Evolutionary conservation across 2,888 invertebrate genomes (phyloP).

Genomic region (Latrodectus elegans): DNA sequence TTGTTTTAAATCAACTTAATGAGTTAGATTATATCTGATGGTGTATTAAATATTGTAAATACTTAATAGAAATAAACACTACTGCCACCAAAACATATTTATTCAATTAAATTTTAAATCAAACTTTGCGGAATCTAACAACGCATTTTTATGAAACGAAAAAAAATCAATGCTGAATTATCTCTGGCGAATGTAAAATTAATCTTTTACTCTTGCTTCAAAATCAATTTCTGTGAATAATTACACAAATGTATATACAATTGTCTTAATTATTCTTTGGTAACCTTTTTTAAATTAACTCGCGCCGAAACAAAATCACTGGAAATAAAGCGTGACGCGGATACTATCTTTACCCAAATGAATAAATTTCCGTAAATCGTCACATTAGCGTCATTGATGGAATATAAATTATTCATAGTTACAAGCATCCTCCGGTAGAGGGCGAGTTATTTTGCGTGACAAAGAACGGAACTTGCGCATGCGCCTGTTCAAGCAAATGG

Average conservation of each 20-base stretch:
- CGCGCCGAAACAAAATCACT: not conserved
- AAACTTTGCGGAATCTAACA: no score
- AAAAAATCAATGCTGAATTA: not conserved
- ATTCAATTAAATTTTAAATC: no score
- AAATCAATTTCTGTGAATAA: not conserved
- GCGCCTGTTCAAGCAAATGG: conserved; percentile 6
- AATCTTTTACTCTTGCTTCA: not conserved
- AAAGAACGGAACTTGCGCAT: conserved; percentile 2
- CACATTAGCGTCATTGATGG: conserved; percentile 49
- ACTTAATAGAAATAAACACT: no score
- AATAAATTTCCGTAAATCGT: conserved; percentile 59
- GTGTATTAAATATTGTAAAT: no score
- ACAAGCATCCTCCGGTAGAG: conserved; percentile 28
- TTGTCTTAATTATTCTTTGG: conserved; percentile 3
- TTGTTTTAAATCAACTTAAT: no score
- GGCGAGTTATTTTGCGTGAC: conserved; percentile 43
- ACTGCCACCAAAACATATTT: no score
- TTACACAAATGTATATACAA: not conserved
- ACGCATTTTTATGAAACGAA: no score
- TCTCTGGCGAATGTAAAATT: not conserved
- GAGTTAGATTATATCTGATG: no score
- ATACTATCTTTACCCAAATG: conserved; percentile 16
- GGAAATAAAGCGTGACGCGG: not conserved
- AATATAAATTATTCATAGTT: conserved; percentile 54
- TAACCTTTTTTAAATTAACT: not conserved